Conservation (phyloP, 1,140 invertebrate genomes). For the Galleria mellonella region DNA sequence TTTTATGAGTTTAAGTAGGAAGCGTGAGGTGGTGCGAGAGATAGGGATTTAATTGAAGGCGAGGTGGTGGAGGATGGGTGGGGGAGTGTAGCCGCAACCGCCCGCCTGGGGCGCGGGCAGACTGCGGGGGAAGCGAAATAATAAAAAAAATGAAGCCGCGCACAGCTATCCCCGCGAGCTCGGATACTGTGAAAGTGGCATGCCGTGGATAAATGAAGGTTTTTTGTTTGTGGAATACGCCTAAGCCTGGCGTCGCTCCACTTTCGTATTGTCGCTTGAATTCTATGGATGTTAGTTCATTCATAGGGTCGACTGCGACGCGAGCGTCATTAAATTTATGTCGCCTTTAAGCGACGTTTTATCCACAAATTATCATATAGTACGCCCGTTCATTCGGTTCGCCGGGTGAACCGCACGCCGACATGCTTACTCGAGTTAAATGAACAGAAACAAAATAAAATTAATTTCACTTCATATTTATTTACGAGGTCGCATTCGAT, state of each 20-base stretch:
- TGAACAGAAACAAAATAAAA: conserved; percentile 21
- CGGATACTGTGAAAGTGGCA: conserved; percentile 72
- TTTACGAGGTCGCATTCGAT: conserved; percentile 53
- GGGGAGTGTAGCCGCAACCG: conserved; percentile 40
- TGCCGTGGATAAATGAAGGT: conserved; percentile 69
- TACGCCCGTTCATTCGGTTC: background rate
- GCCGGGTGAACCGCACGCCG: background rate
- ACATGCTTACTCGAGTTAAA: conserved; percentile 2
- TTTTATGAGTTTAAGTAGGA: conserved; percentile 71
- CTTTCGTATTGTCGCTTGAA: conserved; percentile 63
- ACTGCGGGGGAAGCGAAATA: conserved; percentile 41
- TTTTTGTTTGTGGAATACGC: conserved; percentile 68
- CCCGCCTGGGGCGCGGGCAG: conserved; percentile 20
- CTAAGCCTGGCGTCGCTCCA: conserved; percentile 60
- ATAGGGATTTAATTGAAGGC: conserved; percentile 71
- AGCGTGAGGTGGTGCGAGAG: conserved; percentile 60
- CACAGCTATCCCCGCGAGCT: conserved; percentile 57
- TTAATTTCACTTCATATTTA: conserved; percentile 53
- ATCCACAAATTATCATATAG: conserved; percentile 28
- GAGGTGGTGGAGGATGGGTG: conserved; percentile 28
- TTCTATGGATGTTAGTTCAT: conserved; percentile 67
- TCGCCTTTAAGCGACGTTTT: conserved; percentile 27
- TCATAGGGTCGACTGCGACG: conserved; percentile 27
- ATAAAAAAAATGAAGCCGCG: conserved; percentile 68
- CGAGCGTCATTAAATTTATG: conserved; percentile 51